A percentile compares a stretch with the other conserved stretches of the same genome.
Evolutionary conservation across 2,888 invertebrate species (phyloP).

Genomic region (Agonopterix heracliana): DNA sequence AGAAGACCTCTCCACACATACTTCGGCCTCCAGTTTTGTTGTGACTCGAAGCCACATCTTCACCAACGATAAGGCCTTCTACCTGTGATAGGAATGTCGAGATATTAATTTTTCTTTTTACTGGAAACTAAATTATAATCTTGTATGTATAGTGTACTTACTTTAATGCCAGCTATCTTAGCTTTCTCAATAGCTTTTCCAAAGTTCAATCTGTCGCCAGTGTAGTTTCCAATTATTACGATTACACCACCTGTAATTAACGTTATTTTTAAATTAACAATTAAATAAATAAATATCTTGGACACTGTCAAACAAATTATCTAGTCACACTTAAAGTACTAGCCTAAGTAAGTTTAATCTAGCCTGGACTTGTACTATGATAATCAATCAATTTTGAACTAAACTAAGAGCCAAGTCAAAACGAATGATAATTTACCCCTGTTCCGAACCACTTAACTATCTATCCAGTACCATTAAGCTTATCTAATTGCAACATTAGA

Average conservation of each 20-base stretch:
- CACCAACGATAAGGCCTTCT: slow-evolving; percentile 79
- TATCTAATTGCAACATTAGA: too few relatives aligned
- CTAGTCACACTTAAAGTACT: too few relatives aligned
- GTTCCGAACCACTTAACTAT: too few relatives aligned
- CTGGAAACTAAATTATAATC: not conserved
- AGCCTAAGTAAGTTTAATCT: too few relatives aligned
- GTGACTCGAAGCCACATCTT: slow-evolving; percentile 79
- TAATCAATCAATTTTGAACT: too few relatives aligned
- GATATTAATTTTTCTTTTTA: not conserved
- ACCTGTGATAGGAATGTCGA: slow-evolving; percentile 35
- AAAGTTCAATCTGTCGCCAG: slow-evolving; percentile 87
- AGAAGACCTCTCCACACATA: slow-evolving; percentile 78
- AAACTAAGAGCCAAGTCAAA: too few relatives aligned
- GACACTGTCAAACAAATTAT: too few relatives aligned
- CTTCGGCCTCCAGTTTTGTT: slow-evolving; percentile 79
- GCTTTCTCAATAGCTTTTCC: slow-evolving; percentile 87
- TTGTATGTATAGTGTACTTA: slow-evolving; percentile 12
- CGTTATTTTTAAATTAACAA: not conserved
- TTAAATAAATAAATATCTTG: too few relatives aligned
- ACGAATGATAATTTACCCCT: too few relatives aligned
- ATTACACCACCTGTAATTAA: slow-evolving; percentile 78
- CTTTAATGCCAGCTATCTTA: slow-evolving; percentile 76
- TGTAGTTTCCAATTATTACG: slow-evolving; percentile 84
- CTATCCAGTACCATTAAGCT: too few relatives aligned
- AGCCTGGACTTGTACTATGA: too few relatives aligned